phyloP scores from a whole-genome alignment of 2,888 invertebrate genomes.

The Argyra leucocephala region DNA sequence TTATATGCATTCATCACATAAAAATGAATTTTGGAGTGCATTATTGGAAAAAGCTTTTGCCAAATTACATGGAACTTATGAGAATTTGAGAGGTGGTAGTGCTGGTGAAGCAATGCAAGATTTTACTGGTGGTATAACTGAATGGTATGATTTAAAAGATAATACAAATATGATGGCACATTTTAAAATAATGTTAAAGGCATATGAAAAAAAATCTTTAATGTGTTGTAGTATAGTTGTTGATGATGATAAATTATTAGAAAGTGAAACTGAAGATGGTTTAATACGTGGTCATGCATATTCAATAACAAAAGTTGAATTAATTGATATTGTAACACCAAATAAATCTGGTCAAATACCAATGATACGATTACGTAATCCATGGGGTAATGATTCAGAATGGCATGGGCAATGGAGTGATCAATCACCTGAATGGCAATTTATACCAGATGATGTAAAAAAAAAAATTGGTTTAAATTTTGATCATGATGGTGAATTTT shows the following conservation, averaged over 20 bases:
- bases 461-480: slow-evolving; percentile 72
- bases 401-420: slow-evolving; percentile 89
- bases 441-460: slow-evolving; percentile 69
- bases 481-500: slow-evolving; percentile 86
- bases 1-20: slow-evolving; percentile 66
- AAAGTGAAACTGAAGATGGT: slow-evolving; percentile 65
- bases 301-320: slow-evolving; percentile 70
- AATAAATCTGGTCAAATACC: slow-evolving; percentile 63
- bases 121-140: slow-evolving; percentile 84
- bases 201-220: slow-evolving; percentile 74
- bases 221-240: slow-evolving; percentile 92
- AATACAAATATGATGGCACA: slow-evolving; percentile 53
- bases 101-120: slow-evolving; percentile 96
- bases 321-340: slow-evolving; percentile 65
- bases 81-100: slow-evolving; percentile 86
- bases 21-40: slow-evolving; percentile 86
- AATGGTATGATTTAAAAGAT: slow-evolving; percentile 72
- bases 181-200: slow-evolving; percentile 64
- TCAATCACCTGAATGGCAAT: slow-evolving; percentile 78
- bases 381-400: slow-evolving; percentile 85
- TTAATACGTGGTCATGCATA: slow-evolving; percentile 82
- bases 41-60: slow-evolving; percentile 44
- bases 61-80: slow-evolving; percentile 83
- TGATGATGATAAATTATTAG: slow-evolving; percentile 58
- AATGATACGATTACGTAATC: slow-evolving; percentile 69